Conservation (phyloP, 2,888 invertebrate genomes). For the Plebejus argus region DNA sequence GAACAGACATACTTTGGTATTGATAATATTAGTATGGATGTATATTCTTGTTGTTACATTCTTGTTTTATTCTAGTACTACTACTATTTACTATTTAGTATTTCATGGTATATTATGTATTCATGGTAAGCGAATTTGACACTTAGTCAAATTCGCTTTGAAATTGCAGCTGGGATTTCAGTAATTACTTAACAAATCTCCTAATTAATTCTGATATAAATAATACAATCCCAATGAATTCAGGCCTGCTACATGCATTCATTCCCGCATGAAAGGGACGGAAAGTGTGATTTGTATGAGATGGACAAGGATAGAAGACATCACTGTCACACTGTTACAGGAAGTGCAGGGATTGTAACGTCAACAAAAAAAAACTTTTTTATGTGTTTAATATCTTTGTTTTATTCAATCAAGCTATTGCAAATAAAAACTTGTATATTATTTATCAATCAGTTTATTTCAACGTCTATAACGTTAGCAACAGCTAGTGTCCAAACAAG, state of each 20-base stretch:
- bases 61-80: background rate
- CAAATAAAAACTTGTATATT: no score
- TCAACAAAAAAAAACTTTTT: conserved; percentile 47
- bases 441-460: no score
- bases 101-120: background rate
- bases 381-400: background rate
- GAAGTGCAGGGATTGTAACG: conserved; percentile 65
- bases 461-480: no score
- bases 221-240: conserved; percentile 43
- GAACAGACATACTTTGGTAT: no score
- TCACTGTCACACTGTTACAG: conserved; percentile 60
- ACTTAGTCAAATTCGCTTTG: background rate
- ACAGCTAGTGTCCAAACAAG: no score
- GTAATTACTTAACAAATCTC: conserved; percentile 27
- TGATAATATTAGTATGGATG: no score
- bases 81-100: background rate
- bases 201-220: conserved; percentile 42
- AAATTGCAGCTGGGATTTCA: background rate
- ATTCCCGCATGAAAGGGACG: conserved; percentile 47
- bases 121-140: no score
- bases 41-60: no score
- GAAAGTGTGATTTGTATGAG: conserved; percentile 40
- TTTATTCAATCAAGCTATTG: background rate
- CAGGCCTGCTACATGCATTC: conserved; percentile 45
- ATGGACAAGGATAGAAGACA: conserved; percentile 51